These are phyloP conservation scores for Gulo gulo DNA, from an alignment of 2,113 vertebrate species.

Conservation along the genomic window DNA sequence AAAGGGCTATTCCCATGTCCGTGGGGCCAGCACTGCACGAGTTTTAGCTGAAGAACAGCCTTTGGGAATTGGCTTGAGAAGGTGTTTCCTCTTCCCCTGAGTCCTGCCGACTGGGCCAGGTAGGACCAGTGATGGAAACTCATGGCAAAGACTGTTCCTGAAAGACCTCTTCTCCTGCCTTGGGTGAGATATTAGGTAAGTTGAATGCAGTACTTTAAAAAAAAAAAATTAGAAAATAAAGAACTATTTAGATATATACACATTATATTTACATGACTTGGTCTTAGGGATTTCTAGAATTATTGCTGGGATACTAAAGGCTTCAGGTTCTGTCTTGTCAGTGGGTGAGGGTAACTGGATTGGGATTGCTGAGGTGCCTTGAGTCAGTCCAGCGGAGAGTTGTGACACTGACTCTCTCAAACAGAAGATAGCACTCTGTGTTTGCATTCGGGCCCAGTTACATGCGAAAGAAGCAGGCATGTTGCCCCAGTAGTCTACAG, in stretches of 20 bases:
- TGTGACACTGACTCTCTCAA: neutral
- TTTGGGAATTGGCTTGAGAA: neutral
- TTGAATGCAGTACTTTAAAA: neutral
- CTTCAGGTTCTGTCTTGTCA: neutral
- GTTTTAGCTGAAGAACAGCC: neutral
- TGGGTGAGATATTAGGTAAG: neutral
- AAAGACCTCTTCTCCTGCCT: neutral
- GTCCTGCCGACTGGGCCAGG: neutral
- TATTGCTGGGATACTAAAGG: neutral
- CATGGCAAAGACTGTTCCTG: neutral
- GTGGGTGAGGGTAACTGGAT: neutral
- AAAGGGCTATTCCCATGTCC: too few species aligned
- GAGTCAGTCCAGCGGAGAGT: neutral
- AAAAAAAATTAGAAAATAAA: neutral
- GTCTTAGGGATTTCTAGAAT: neutral
- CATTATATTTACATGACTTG: neutral
- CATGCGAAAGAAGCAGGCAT: too few species aligned
- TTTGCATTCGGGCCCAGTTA: neutral
- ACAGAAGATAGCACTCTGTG: accelerated
- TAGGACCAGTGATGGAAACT: neutral
- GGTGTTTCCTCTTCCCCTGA: neutral
- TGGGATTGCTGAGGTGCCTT: neutral
- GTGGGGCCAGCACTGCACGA: accelerated
- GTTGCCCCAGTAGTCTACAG: neutral
- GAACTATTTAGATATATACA: neutral